A percentile compares a stretch with the other conserved stretches of the same genome.
Evolutionary conservation across 64 coral and sea anemone genomes (phyloP).

Genomic region (Montipora efflorescens): DNA sequence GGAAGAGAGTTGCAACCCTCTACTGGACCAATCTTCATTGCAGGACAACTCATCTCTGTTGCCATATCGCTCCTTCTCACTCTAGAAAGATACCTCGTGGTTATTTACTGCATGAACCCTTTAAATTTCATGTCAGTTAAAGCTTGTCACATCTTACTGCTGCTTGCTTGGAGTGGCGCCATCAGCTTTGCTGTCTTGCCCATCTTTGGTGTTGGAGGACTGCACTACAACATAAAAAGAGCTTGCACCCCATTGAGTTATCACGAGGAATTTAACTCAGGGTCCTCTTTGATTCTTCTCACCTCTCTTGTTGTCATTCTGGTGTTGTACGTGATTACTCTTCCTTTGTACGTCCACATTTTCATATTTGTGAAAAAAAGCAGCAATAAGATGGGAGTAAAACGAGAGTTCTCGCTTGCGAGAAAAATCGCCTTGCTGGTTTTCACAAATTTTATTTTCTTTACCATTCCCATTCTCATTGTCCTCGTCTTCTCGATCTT

Average conservation of each 20-base stretch:
- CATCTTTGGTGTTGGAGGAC: conserved; percentile 85
- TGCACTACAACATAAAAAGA: conserved; percentile 91
- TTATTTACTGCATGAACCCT: conserved; percentile 81
- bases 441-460: conserved; percentile 85
- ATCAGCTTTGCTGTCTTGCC: conserved; percentile 76
- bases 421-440: conserved; percentile 75
- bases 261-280: conserved; percentile 46
- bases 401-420: conserved; percentile 71
- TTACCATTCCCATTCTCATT: conserved; percentile 75
- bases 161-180: conserved; percentile 70
- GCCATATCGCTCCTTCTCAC: conserved; percentile 84
- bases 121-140: conserved; percentile 59
- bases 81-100: conserved; percentile 78
- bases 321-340: conserved; percentile 57
- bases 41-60: conserved; percentile 81
- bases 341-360: conserved; percentile 71
- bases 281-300: conserved; percentile 73
- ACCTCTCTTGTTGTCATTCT: conserved; percentile 64
- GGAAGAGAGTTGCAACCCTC: conserved; percentile 74
- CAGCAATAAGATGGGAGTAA: conserved; percentile 56
- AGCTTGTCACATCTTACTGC: conserved; percentile 39
- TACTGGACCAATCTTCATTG: conserved; percentile 86
- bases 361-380: conserved; percentile 82
- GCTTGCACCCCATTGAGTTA: conserved; percentile 82
- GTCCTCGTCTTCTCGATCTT: conserved; percentile 70